Evolutionary conservation across 1,140 invertebrate species (phyloP).

Genomic region (Drosophila micromelanica): DNA sequence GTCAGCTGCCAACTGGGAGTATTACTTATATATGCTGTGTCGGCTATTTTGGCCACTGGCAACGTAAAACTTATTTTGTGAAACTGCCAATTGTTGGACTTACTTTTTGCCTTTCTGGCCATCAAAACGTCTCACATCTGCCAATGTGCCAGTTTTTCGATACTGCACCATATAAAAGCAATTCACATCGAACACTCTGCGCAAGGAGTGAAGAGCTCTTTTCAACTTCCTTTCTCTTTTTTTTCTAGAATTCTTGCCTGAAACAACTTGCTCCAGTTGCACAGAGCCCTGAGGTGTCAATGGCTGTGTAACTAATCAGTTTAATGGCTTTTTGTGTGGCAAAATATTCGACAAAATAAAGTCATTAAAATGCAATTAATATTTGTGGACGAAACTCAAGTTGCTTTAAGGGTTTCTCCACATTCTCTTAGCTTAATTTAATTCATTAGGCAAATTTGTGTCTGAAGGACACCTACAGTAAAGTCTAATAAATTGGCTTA

Average conservation of each 20-base stretch:
- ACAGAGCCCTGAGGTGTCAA: slow-evolving; percentile 63
- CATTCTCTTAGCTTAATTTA: slow-evolving; percentile 66
- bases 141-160: slow-evolving; percentile 22
- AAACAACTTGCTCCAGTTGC: slow-evolving; percentile 40
- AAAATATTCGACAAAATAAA: slow-evolving; percentile 66
- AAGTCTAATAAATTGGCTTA: slow-evolving; percentile 7
- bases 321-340: slow-evolving; percentile 67
- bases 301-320: slow-evolving; percentile 70
- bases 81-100: slow-evolving; percentile 75
- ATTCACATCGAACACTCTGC: slow-evolving; percentile 4
- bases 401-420: slow-evolving; percentile 31
- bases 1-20: slow-evolving; percentile 73
- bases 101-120: slow-evolving; percentile 54
- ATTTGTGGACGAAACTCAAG: slow-evolving; percentile 34
- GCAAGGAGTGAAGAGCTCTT: not conserved
- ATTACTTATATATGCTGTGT: slow-evolving; percentile 76
- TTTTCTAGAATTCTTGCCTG: slow-evolving; percentile 1
- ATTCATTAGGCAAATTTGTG: slow-evolving; percentile 58
- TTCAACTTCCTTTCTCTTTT: not conserved
- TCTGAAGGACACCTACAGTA: not conserved
- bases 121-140: slow-evolving; percentile 42
- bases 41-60: slow-evolving; percentile 54
- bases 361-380: slow-evolving; percentile 82
- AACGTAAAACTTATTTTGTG: slow-evolving; percentile 63
- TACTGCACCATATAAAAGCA: slow-evolving; percentile 6